phyloP scores from a whole-genome alignment of 1,140 invertebrate genomes.

The Cardiocondyla obscurior region DNA sequence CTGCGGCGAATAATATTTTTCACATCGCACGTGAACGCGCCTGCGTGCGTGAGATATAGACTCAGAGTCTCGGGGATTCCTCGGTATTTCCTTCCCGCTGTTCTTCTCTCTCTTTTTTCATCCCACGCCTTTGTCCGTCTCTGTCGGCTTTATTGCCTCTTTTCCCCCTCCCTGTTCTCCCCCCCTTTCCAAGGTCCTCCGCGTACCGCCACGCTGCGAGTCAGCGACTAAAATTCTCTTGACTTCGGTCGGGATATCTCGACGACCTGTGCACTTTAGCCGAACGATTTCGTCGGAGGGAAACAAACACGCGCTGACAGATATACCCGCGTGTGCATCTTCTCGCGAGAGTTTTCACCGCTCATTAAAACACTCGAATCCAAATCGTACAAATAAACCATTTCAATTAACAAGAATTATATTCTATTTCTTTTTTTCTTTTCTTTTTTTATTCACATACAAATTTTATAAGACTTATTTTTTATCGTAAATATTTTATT shows the following conservation, averaged over 20 bases:
- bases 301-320: conserved; percentile 45
- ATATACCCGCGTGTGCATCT: conserved; percentile 16
- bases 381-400: conserved; percentile 13
- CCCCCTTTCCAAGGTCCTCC: neutral
- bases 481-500: neutral
- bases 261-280: conserved; percentile 47
- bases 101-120: neutral
- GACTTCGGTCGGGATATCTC: conserved; percentile 47
- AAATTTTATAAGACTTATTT: neutral
- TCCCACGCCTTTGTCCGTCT: neutral
- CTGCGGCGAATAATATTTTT: too few relatives aligned
- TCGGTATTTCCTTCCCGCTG: conserved; percentile 18
- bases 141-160: conserved; percentile 3
- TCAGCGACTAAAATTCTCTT: conserved; percentile 44
- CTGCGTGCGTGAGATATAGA: conserved; percentile 6
- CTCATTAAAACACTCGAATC: conserved; percentile 2
- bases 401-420: neutral
- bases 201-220: conserved; percentile 12
- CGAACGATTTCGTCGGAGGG: conserved; percentile 45
- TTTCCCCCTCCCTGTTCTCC: neutral
- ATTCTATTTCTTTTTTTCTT: neutral
- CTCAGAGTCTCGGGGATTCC: too few relatives aligned
- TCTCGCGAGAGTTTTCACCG: neutral
- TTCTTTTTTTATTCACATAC: neutral
- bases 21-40: neutral